Conservation (phyloP, 2,113 vertebrate species). For the Pteropus alecto region DNA sequence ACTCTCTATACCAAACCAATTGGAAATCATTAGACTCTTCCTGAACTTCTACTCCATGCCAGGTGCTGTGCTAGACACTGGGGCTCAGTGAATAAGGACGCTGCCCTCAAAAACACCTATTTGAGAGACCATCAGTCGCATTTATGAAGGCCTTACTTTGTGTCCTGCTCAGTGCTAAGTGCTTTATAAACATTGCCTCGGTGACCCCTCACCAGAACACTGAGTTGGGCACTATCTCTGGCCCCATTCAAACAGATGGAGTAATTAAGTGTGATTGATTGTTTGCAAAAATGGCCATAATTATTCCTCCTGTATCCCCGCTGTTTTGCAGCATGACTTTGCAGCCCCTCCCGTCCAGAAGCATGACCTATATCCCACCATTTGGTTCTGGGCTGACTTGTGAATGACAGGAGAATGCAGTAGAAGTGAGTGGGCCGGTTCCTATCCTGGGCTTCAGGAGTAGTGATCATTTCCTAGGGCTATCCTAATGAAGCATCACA, state of each 20-base stretch:
- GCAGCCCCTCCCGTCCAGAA: neutral
- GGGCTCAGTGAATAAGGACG: neutral
- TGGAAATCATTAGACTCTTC: neutral
- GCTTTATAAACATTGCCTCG: neutral
- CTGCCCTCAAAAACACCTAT: neutral
- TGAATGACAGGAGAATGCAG: neutral
- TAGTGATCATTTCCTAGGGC: neutral
- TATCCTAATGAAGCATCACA: rapidly evolving
- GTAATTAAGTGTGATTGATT: neutral
- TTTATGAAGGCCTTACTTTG: no score
- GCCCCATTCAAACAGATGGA: neutral
- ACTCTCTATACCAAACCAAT: neutral
- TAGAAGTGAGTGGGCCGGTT: rapidly evolving
- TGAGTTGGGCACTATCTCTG: neutral
- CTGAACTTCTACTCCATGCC: neutral
- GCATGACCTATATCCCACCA: no score
- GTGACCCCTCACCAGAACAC: neutral
- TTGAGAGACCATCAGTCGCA: neutral
- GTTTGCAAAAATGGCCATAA: neutral
- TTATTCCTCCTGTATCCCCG: neutral
- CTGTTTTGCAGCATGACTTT: neutral
- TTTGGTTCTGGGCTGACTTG: no score
- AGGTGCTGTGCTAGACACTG: neutral
- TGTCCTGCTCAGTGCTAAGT: neutral
- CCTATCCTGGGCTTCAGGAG: no score